Evolutionary conservation across 2,888 invertebrate genomes (phyloP).

Genomic region (Microplitis manilae): DNA sequence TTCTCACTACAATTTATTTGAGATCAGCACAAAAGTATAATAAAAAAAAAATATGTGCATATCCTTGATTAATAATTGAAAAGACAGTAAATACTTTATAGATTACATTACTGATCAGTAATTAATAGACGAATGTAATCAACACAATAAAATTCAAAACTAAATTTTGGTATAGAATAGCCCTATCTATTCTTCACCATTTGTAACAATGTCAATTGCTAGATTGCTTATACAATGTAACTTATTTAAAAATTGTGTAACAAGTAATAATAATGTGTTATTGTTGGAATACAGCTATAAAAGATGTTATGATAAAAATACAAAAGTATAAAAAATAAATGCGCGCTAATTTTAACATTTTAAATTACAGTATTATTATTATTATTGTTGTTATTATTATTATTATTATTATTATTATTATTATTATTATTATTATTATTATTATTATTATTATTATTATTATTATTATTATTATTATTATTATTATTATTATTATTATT

Average conservation of each 20-base stretch:
- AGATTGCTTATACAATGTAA: not conserved
- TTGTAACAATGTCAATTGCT: too few species aligned
- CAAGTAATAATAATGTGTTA: not conserved
- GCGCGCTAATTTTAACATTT: not conserved
- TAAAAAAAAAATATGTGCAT: too few species aligned
- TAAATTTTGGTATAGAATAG: too few species aligned
- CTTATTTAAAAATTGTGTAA: not conserved
- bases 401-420: not conserved
- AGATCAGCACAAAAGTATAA: too few species aligned
- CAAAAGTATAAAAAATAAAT: not conserved
- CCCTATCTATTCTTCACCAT: too few species aligned
- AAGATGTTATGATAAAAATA: not conserved
- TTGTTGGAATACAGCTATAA: constrained; percentile 9
- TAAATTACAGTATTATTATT: not conserved
- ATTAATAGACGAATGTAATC: too few species aligned
- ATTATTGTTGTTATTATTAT: not conserved
- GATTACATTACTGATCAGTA: too few species aligned
- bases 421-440: not conserved
- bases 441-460: not conserved
- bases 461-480: not conserved
- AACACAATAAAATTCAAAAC: too few species aligned
- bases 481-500: not conserved
- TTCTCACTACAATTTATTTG: too few species aligned
- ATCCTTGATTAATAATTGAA: too few species aligned
- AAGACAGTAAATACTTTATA: too few species aligned